phyloP scores from a whole-genome alignment of 2,888 invertebrate genomes.

The Papilio gigon region DNA sequence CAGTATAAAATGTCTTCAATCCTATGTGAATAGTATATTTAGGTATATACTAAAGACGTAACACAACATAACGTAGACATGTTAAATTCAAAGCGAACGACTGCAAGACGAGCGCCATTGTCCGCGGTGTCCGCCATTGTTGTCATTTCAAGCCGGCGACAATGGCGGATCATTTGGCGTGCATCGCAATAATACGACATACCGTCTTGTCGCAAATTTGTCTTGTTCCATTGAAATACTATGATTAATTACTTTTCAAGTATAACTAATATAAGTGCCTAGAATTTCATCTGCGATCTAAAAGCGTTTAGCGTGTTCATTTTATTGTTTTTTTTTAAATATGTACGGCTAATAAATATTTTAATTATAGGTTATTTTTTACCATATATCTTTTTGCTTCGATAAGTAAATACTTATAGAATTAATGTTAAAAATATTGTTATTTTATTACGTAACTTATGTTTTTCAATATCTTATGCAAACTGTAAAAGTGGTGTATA shows the following conservation, averaged over 20 bases:
- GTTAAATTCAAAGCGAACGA: slow-evolving; percentile 26
- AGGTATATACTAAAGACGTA: neutral
- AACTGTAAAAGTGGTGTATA: neutral
- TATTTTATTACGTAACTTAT: too few relatives aligned
- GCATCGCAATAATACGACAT: slow-evolving; percentile 15
- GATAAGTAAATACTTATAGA: too few relatives aligned
- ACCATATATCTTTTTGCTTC: too few relatives aligned
- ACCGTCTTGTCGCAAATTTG: neutral
- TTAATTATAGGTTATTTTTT: neutral
- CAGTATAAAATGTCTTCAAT: slow-evolving; percentile 4
- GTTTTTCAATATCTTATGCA: too few relatives aligned
- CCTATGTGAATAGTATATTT: neutral
- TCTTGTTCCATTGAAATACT: neutral
- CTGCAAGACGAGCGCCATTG: slow-evolving; percentile 36
- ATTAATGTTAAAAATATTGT: too few relatives aligned
- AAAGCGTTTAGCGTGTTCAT: too few relatives aligned
- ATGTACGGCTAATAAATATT: too few relatives aligned
- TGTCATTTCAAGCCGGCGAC: slow-evolving; percentile 34
- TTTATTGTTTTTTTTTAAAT: too few relatives aligned
- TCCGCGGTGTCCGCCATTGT: slow-evolving; percentile 30
- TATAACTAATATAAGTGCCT: too few relatives aligned
- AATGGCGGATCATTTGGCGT: slow-evolving; percentile 33
- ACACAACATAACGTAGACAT: neutral
- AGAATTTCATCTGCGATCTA: too few relatives aligned
- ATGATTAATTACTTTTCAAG: slow-evolving; percentile 2